Evolutionary conservation across 2,797 vertebrate genomes (phyloP).

Genomic region (Cirrhinus mrigala): DNA sequence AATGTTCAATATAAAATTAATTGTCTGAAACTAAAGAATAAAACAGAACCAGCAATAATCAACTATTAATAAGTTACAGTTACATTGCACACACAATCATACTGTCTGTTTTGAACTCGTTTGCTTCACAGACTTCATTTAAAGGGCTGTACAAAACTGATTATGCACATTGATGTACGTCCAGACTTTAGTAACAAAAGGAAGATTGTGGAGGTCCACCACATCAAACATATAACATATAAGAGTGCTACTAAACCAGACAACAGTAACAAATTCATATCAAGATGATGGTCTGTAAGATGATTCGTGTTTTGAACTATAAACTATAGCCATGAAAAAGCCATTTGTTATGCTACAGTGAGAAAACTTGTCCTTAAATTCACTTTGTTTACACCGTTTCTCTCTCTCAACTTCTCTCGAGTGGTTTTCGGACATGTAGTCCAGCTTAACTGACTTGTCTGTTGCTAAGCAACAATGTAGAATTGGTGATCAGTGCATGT

Average conservation of each 20-base stretch:
- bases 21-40: slow-evolving; percentile 73
- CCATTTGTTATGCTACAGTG: slow-evolving; percentile 44
- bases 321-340: slow-evolving; percentile 20
- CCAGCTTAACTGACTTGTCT: slow-evolving; percentile 66
- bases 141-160: slow-evolving; percentile 64
- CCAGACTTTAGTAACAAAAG: slow-evolving; percentile 47
- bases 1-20: slow-evolving; percentile 64
- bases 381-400: slow-evolving; percentile 3
- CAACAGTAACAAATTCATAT: slow-evolving; percentile 42
- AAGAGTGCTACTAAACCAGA: slow-evolving; percentile 40
- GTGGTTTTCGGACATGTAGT: slow-evolving; percentile 53
- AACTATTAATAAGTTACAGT: slow-evolving; percentile 61
- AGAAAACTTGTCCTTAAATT: slow-evolving; percentile 29
- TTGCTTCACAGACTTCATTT: slow-evolving; percentile 64
- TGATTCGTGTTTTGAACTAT: not conserved
- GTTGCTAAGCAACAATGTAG: slow-evolving; percentile 81
- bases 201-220: slow-evolving; percentile 29
- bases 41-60: slow-evolving; percentile 69
- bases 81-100: slow-evolving; percentile 65
- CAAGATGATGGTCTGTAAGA: not conserved
- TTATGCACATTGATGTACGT: slow-evolving; percentile 70
- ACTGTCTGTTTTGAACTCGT: slow-evolving; percentile 57
- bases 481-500: slow-evolving; percentile 66
- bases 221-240: slow-evolving; percentile 31
- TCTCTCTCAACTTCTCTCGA: slow-evolving; percentile 57